A percentile compares a stretch with the other conserved stretches of the same genome.
These are phyloP conservation scores for Perithous albicinctus DNA, from an alignment of 2,888 invertebrate species.

Conservation along the genomic window DNA sequence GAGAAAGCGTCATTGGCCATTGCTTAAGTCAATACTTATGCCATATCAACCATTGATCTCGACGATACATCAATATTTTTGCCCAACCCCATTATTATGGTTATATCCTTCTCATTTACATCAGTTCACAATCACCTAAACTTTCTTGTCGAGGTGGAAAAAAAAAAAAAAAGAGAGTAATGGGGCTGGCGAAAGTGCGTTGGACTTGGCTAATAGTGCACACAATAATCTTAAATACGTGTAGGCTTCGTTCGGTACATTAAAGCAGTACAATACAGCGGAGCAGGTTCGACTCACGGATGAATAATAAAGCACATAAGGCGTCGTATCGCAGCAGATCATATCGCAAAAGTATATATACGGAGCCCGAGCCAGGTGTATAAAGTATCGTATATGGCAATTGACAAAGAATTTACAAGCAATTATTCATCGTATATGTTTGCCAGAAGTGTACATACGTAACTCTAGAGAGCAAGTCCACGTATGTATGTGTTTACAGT, in stretches of 20 bases:
- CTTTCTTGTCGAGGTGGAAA: background rate
- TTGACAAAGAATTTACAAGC: constrained; percentile 57
- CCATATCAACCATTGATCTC: background rate
- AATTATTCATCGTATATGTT: constrained; percentile 53
- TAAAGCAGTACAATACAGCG: constrained; percentile 7
- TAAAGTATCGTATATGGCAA: constrained; percentile 36
- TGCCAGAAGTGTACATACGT: constrained; percentile 15
- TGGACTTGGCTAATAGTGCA: background rate
- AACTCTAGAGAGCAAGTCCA: constrained; percentile 6
- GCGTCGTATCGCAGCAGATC: constrained; percentile 14
- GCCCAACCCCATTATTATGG: background rate
- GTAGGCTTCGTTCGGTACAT: constrained; percentile 18
- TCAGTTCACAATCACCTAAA: background rate
- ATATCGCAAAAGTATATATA: constrained; percentile 25
- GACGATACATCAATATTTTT: background rate
- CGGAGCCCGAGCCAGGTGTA: constrained; percentile 33
- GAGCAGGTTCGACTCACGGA: constrained; percentile 25
- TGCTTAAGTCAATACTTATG: background rate
- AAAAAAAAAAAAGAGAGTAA: background rate
- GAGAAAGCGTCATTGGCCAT: background rate
- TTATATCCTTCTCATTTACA: background rate
- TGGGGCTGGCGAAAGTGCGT: constrained; percentile 18
- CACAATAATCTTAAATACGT: constrained; percentile 3
- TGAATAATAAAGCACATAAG: constrained; percentile 44
- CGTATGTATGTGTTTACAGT: constrained; percentile 19